These are phyloP conservation scores for Serinus canaria DNA, from an alignment of 2,113 vertebrate species.

Conservation along the genomic window DNA sequence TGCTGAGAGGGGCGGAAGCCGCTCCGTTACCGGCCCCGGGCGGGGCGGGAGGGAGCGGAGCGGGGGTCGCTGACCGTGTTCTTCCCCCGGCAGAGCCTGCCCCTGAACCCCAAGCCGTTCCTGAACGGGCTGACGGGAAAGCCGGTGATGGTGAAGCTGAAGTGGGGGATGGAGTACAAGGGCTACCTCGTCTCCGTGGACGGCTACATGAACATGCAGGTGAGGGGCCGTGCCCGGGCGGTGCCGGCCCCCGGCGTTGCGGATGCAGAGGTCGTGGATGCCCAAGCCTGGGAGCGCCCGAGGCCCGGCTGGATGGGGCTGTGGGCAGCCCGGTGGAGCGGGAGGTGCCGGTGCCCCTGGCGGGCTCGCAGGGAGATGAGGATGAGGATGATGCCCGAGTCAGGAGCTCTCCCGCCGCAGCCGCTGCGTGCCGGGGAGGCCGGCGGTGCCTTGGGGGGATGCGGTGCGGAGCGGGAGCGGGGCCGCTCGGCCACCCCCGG, in stretches of 20 bases:
- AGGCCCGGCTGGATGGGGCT: not conserved
- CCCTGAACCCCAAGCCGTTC: constrained; percentile 96
- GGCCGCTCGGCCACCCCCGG: fast-evolving
- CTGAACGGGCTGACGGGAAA: constrained; percentile 96
- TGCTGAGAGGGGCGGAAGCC: not conserved
- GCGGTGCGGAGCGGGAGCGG: not conserved
- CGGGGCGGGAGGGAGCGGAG: not conserved
- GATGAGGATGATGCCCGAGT: fast-evolving
- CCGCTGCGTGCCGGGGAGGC: fast-evolving
- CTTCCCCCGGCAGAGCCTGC: constrained; percentile 85
- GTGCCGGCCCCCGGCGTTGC: too few relatives aligned
- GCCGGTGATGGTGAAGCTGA: constrained; percentile 97
- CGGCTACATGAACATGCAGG: constrained; percentile 99
- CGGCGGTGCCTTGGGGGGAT: too few relatives aligned
- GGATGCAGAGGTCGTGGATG: fast-evolving
- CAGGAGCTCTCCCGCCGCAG: fast-evolving
- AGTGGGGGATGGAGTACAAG: constrained; percentile 99
- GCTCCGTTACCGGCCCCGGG: not conserved
- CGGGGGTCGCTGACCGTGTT: not conserved
- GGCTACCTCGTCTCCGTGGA: constrained; percentile 97
- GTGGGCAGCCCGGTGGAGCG: fast-evolving
- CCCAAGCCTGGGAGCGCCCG: not conserved
- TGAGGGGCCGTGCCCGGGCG: constrained; percentile 18
- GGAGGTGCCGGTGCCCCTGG: fast-evolving
- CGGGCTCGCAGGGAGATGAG: fast-evolving